phyloP scores from a whole-genome alignment of 2,113 vertebrate genomes.

The Tragelaphus imberbis region DNA sequence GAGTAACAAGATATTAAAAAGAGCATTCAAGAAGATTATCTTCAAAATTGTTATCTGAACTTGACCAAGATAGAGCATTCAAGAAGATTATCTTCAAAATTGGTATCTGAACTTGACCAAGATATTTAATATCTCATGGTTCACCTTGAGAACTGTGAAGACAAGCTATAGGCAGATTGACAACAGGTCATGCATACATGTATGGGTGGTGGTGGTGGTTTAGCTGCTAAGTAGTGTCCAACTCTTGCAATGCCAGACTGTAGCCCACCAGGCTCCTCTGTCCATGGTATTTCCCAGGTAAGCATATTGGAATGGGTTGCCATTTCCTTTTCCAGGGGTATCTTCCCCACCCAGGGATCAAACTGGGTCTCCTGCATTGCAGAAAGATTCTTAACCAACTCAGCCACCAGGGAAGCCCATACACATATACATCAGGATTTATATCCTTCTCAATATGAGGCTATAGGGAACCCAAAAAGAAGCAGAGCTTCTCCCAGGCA shows the following conservation, averaged over 20 bases:
- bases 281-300: neutral
- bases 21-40: neutral
- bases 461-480: neutral
- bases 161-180: neutral
- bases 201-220: neutral
- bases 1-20: neutral
- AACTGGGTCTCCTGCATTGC: neutral
- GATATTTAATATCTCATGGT: neutral
- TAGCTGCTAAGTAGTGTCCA: neutral
- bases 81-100: neutral
- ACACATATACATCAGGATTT: neutral
- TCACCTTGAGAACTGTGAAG: neutral
- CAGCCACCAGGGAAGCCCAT: neutral
- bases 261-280: rapidly evolving
- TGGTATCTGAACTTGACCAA: neutral
- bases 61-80: neutral
- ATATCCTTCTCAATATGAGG: rapidly evolving
- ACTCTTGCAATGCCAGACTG: neutral
- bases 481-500: rapidly evolving
- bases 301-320: neutral
- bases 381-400: neutral
- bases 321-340: neutral
- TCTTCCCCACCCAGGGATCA: neutral
- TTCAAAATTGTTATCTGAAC: neutral
- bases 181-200: rapidly evolving